phyloP scores from a whole-genome alignment of 2,113 vertebrate species.

The Mustela lutreola region DNA sequence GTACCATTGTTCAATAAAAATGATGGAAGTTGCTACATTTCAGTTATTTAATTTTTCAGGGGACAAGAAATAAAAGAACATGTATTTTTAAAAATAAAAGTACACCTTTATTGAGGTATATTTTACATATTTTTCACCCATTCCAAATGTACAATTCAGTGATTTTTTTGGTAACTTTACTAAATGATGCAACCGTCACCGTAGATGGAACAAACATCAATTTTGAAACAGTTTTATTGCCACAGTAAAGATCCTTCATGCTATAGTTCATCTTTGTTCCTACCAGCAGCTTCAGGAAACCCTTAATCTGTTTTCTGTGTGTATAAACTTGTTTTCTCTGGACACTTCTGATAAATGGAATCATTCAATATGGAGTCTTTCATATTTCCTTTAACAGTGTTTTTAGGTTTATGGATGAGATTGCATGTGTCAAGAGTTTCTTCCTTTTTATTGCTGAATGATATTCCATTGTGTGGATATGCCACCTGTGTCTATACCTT shows the following conservation, averaged over 20 bases:
- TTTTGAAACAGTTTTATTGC: neutral
- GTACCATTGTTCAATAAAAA: slow-evolving; percentile 42
- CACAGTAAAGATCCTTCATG: neutral
- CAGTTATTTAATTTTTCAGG: slow-evolving; percentile 49
- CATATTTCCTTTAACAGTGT: neutral
- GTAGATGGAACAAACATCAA: neutral
- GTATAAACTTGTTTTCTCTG: slow-evolving; percentile 46
- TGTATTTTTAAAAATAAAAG: slow-evolving; percentile 12
- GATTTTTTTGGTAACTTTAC: slow-evolving; percentile 42
- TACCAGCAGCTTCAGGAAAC: neutral
- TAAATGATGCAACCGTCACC: neutral
- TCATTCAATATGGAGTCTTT: neutral
- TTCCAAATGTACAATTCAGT: neutral
- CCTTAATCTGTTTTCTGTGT: slow-evolving; percentile 6
- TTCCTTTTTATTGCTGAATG: slow-evolving; percentile 43
- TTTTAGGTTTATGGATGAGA: neutral
- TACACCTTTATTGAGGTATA: neutral
- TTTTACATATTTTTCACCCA: neutral
- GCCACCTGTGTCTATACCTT: neutral
- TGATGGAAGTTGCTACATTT: neutral
- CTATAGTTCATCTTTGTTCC: slow-evolving; percentile 9
- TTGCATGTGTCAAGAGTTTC: neutral
- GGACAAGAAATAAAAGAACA: slow-evolving; percentile 9
- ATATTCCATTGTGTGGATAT: neutral
- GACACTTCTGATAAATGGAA: neutral